These are phyloP conservation scores for Sebastes oblongus DNA, from an alignment of 2,797 vertebrate genomes.

Conservation along the genomic window DNA sequence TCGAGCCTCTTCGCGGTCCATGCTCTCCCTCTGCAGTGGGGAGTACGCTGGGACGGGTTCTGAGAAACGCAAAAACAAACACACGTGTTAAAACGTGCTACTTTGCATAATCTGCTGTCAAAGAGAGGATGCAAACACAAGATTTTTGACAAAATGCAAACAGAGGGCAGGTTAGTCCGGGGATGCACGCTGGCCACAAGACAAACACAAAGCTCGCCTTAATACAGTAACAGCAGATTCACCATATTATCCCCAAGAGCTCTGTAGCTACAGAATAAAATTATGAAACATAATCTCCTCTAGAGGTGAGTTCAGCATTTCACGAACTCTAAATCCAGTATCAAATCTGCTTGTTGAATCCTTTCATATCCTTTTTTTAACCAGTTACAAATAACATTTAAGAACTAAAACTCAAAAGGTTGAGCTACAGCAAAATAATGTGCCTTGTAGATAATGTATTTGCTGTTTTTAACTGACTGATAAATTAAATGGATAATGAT, in stretches of 20 bases:
- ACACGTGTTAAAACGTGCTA: background rate
- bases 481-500: background rate
- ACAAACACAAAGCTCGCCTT: background rate
- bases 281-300: background rate
- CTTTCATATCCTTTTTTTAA: background rate
- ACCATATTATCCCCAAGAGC: background rate
- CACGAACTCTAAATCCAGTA: background rate
- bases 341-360: background rate
- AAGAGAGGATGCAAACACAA: background rate
- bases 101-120: background rate
- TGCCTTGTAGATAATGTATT: background rate
- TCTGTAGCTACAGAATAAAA: background rate
- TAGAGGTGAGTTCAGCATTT: background rate
- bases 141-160: background rate
- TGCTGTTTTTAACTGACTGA: background rate
- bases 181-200: background rate
- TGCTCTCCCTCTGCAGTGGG: constrained; percentile 87
- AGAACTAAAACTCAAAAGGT: background rate
- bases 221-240: background rate
- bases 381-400: background rate
- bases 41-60: constrained; percentile 90
- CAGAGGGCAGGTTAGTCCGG: background rate
- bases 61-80: constrained; percentile 63
- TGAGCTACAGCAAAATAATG: background rate
- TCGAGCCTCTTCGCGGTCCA: constrained; percentile 89